Percentiles rank a stretch among this genome's conserved stretches.
These are phyloP conservation scores for Trachythela sp. DNA, from an alignment of 64 coral and sea anemone species.

Conservation along the genomic window DNA sequence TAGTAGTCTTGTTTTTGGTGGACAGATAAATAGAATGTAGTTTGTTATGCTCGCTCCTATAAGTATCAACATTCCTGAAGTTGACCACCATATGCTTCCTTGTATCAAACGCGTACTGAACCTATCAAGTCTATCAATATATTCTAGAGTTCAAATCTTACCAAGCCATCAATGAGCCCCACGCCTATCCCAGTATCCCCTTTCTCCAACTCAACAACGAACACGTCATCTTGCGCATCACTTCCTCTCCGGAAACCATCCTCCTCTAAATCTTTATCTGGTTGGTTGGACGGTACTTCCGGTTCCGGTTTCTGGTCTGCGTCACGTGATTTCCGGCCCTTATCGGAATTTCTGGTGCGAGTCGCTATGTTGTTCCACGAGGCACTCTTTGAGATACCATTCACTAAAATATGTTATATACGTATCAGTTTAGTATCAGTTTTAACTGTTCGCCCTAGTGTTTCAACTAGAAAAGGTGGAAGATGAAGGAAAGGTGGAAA, in stretches of 20 bases:
- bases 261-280: background rate
- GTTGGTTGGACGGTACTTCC: slow-evolving; percentile 20
- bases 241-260: slow-evolving; percentile 80
- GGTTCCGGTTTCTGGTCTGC: slow-evolving; percentile 31
- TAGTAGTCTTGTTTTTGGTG: too few relatives aligned
- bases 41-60: too few relatives aligned
- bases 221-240: slow-evolving; percentile 94
- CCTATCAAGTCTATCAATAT: too few relatives aligned
- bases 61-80: too few relatives aligned
- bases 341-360: background rate
- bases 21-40: too few relatives aligned
- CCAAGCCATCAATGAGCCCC: slow-evolving; percentile 94
- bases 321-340: slow-evolving; percentile 47
- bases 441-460: background rate
- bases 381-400: slow-evolving; percentile 14
- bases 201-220: slow-evolving; percentile 84
- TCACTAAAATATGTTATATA: background rate
- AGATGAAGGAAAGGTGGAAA: too few relatives aligned
- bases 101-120: too few relatives aligned
- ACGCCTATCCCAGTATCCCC: slow-evolving; percentile 73
- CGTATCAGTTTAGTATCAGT: background rate
- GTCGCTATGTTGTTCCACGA: background rate
- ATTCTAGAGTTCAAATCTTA: slow-evolving; percentile 36
- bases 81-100: too few relatives aligned
- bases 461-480: too few relatives aligned